Evolutionary conservation across 1,140 invertebrate genomes (phyloP).

Genomic region (Eumaeus atala): DNA sequence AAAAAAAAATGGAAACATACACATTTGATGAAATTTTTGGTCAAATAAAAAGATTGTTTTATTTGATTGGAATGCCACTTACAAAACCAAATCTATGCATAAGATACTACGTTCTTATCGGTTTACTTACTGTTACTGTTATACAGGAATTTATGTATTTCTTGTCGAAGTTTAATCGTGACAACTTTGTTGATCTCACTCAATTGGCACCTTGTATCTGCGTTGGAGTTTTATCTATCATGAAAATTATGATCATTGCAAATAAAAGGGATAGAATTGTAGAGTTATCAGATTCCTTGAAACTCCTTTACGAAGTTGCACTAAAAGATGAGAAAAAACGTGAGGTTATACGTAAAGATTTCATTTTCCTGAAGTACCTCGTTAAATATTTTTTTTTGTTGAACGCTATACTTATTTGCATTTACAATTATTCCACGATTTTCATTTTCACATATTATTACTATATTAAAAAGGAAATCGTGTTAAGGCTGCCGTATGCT

Average conservation of each 20-base stretch:
- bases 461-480: constrained; percentile 25
- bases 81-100: constrained; percentile 27
- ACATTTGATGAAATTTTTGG: constrained; percentile 42
- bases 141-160: constrained; percentile 35
- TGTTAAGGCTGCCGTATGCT: constrained; percentile 38
- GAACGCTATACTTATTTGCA: constrained; percentile 38
- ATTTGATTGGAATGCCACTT: constrained; percentile 37
- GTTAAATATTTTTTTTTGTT: constrained; percentile 48
- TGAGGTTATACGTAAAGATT: constrained; percentile 27
- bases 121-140: constrained; percentile 29
- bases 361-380: constrained; percentile 33
- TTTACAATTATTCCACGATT: constrained; percentile 48
- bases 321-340: constrained; percentile 26
- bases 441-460: constrained; percentile 39
- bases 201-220: constrained; percentile 41
- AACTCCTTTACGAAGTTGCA: constrained; percentile 28
- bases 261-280: constrained; percentile 36
- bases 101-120: constrained; percentile 31
- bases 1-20: constrained; percentile 34
- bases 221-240: constrained; percentile 32
- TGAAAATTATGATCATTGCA: constrained; percentile 39
- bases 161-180: constrained; percentile 33
- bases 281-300: constrained; percentile 28
- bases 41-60: constrained; percentile 42
- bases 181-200: constrained; percentile 43